Base-by-base conservation (phyloP, 2,888 invertebrate species). In the Tribolium freemani region DNA sequence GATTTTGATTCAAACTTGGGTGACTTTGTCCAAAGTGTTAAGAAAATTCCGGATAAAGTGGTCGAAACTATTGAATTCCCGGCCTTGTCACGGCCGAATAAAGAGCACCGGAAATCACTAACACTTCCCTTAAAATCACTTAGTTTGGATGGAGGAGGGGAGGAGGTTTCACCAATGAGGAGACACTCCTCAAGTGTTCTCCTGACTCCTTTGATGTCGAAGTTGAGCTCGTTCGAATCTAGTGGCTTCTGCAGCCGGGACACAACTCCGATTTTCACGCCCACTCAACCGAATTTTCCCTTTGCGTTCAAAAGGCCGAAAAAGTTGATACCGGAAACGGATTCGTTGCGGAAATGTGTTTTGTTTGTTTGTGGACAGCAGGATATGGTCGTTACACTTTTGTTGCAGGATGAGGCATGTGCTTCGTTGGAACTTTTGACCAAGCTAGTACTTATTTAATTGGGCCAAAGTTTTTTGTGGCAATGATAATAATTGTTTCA, bases 121-220 rank as follows among this genome's bases (percentile, higher is more conserved):
- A 92, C 92, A 64, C 86, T 94, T 58, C 94, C 94, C 0, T 83
- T 94, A 5, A 94, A 94, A 82, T 91, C 93, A 0, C 82, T 93
- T 11, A 88, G 86, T 2, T 77, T 82, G 1, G 86, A 85, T 44
- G 69, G 64, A 3, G 64, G 5, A 10, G 64, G 54, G 69, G 77
- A 6, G 64, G 74, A 68, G 10, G 71, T 57, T 50, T 66, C 70
- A 9, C 69, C 69, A 8, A 16, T 61, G 1, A 75, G 71, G 30
- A 72, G 75, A 84, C 86, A n/a, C 87, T 88, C 74, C 86, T 69
- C 75, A 1, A 93, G 93, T 0, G 90, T 94, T 0, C 94, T 93
- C 72, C 82, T 95, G 58, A 95, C 95, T 0, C 95, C 95, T 0
- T 83, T 95, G 0, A 94, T 95, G 93, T 93, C 94, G 30, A 95